Evolutionary conservation across 2,888 invertebrate genomes (phyloP).

Genomic region (Cataglyphis albicans): DNA sequence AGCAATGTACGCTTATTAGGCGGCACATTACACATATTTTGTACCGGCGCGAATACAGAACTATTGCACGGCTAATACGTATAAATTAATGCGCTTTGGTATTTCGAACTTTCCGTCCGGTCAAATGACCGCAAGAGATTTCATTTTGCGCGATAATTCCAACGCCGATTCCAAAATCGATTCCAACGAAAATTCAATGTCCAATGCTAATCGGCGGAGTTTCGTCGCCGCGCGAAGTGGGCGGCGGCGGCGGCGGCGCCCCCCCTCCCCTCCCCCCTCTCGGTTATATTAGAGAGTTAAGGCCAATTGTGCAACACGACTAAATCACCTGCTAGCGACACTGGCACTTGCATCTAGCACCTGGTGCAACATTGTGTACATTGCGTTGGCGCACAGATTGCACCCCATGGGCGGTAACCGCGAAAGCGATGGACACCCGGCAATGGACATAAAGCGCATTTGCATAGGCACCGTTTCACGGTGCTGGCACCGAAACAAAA

Average conservation of each 20-base stretch:
- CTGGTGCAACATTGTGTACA: slow-evolving; percentile 31
- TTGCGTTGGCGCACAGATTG: slow-evolving; percentile 28
- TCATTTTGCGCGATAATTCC: slow-evolving; percentile 10
- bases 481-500: background rate
- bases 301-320: slow-evolving; percentile 30
- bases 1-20: slow-evolving; percentile 31
- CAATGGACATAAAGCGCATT: slow-evolving; percentile 31
- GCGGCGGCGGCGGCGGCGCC: too few relatives aligned
- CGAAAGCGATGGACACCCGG: slow-evolving; percentile 19
- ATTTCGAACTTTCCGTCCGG: slow-evolving; percentile 8
- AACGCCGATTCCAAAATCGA: slow-evolving; percentile 1
- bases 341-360: slow-evolving; percentile 18
- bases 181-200: background rate
- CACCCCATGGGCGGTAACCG: slow-evolving; percentile 18
- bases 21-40: slow-evolving; percentile 8
- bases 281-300: slow-evolving; percentile 27
- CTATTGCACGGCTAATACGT: background rate
- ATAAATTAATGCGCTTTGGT: slow-evolving; percentile 27
- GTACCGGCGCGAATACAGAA: background rate
- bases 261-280: too few relatives aligned
- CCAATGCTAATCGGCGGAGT: background rate
- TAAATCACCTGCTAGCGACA: slow-evolving; percentile 47
- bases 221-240: background rate
- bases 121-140: slow-evolving; percentile 22
- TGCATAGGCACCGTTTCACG: slow-evolving; percentile 27